Conservation (phyloP, 2,888 invertebrate genomes). For the Apamea anceps region DNA sequence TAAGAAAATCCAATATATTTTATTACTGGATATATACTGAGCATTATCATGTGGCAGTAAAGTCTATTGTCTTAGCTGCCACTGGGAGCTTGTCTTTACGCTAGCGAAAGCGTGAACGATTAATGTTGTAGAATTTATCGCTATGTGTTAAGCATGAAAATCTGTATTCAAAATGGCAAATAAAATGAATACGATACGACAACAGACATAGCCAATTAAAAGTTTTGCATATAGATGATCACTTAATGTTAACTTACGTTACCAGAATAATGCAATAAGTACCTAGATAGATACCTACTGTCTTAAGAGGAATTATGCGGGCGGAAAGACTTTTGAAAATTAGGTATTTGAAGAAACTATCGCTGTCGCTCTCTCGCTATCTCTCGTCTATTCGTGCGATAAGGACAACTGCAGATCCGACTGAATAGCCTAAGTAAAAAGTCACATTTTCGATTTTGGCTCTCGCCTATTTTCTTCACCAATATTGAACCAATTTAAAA, state of each 20-base stretch:
- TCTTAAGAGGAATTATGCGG: no score
- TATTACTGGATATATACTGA: neutral
- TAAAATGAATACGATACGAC: slow-evolving; percentile 15
- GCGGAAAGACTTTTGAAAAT: no score
- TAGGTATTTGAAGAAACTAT: no score
- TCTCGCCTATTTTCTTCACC: no score
- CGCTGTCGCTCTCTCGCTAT: no score
- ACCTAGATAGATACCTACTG: neutral
- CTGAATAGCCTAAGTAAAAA: no score
- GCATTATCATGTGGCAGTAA: slow-evolving; percentile 7
- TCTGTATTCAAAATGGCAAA: slow-evolving; percentile 10
- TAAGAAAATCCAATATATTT: neutral
- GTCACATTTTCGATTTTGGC: no score
- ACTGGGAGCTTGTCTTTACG: slow-evolving; percentile 5
- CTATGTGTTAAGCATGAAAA: slow-evolving; percentile 12
- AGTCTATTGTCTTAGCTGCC: slow-evolving; percentile 16
- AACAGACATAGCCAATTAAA: neutral
- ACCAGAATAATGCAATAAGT: neutral
- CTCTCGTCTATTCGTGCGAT: no score
- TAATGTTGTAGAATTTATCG: slow-evolving; percentile 34
- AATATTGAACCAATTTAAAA: no score
- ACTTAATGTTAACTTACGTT: neutral
- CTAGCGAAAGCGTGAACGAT: slow-evolving; percentile 49
- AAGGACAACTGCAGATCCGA: no score
- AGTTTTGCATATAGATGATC: neutral